Conservation (phyloP, 2,113 vertebrate genomes). For the Menura novaehollandiae region DNA sequence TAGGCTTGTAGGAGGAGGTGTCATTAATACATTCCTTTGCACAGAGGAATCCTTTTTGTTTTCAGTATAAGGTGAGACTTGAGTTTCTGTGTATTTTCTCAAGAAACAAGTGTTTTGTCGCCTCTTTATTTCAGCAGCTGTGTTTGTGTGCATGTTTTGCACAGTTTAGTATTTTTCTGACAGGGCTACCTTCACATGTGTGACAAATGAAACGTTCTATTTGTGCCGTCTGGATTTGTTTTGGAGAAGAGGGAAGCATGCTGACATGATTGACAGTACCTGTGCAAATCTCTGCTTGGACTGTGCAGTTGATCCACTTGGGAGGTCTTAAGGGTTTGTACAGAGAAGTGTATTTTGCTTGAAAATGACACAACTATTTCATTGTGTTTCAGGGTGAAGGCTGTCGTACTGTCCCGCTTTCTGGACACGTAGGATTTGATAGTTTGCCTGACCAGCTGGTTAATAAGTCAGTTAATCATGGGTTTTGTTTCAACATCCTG, state of each 20-base stretch:
- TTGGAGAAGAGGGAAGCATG: neutral
- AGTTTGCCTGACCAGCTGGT: conserved; percentile 99
- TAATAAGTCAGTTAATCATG: conserved; percentile 96
- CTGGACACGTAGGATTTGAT: conserved; percentile 97
- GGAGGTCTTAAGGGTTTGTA: neutral
- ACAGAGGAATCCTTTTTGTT: neutral
- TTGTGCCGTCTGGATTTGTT: neutral
- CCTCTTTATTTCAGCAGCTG: neutral
- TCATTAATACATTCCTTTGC: neutral
- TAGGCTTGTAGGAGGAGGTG: neutral
- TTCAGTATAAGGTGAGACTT: neutral
- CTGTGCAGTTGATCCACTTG: neutral
- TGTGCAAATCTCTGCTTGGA: neutral
- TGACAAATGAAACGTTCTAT: neutral
- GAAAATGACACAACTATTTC: neutral
- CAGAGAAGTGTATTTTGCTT: neutral
- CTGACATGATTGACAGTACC: neutral
- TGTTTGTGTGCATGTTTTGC: neutral
- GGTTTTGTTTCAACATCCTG: conserved; percentile 99
- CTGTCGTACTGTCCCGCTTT: conserved; percentile 87
- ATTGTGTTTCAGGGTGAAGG: conserved; percentile 84
- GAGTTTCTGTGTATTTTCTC: neutral
- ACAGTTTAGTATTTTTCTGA: neutral
- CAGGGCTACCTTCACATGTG: neutral
- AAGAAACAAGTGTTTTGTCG: neutral